These are phyloP conservation scores for Solenodon paradoxus DNA, from an alignment of 2,113 vertebrate species.

Conservation along the genomic window DNA sequence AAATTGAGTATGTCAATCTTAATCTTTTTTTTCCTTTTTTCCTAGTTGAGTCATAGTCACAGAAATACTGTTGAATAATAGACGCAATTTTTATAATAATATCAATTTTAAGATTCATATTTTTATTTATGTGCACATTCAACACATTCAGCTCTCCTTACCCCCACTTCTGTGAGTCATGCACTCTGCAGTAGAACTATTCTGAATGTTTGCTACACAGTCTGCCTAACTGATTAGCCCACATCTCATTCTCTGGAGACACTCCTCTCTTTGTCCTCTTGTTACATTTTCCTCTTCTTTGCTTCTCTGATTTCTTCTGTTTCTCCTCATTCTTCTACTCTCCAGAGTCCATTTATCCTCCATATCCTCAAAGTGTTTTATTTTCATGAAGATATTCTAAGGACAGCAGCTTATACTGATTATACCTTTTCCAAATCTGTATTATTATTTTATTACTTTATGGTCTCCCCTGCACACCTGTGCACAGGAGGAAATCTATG, in stretches of 20 bases:
- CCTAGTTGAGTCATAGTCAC: neutral
- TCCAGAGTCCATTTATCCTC: neutral
- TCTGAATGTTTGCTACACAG: neutral
- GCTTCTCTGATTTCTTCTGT: neutral
- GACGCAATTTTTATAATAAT: neutral
- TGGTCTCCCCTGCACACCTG: neutral
- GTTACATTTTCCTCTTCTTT: neutral
- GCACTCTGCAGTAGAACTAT: neutral
- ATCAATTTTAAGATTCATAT: neutral
- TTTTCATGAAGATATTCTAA: neutral
- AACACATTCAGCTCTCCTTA: neutral
- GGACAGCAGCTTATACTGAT: neutral
- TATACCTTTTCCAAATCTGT: neutral
- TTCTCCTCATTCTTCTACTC: neutral
- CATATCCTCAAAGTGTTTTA: neutral
- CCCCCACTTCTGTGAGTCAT: fast-evolving
- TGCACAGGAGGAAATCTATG: neutral
- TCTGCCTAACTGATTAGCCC: neutral
- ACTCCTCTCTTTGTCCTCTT: neutral
- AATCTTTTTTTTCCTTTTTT: neutral
- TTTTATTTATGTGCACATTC: neutral
- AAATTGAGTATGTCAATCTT: neutral
- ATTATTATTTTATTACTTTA: neutral
- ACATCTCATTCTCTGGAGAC: neutral
- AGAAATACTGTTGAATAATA: neutral